Base-by-base conservation (phyloP, 2,113 vertebrate genomes). In the Gasterosteus aculeatus region DNA sequence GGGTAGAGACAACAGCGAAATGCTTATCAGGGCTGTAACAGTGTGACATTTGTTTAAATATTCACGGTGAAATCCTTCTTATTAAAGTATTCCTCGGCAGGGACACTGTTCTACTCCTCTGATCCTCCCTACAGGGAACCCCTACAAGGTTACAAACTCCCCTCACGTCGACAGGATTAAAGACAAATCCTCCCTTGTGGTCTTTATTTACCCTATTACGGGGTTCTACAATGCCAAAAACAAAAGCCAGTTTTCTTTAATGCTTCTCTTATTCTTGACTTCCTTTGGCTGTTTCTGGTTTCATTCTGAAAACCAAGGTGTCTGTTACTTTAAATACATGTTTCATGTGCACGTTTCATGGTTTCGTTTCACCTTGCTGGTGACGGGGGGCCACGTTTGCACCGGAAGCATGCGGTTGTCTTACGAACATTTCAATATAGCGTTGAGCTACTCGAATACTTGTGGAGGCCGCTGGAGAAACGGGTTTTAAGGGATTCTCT, bases 181-280 rank as follows among this genome's bases (percentile, higher is more conserved):
- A 4, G 39, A 49, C 46, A 54, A 33, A 66, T 12, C 44, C 19
- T 33, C 68, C 42, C 53, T n/a, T 29, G 10, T 11, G 58, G 26
- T 69, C 38, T 53, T 67, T 46, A 49, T 79, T 31, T 78, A 70
- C 80, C 83, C 71, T 83, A 77, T 70, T 63, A 35, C 71, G 31
- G 6, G 19, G 61, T 76, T 31, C 77, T 74, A 64, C 78, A 64
- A 78, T 12, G 5, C 73, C 67, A 61, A 53, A 35, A 59, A 49
- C 12, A 31, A 14, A 56, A 72, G 62, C 35, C 75, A 74, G 29
- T 77, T 64, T 56, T 38, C 57, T 46, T 68, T 14, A 10, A 64
- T 78, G 38, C 41, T 26, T 5, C 35, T 38, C n/a, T 63, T 41
- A 47, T 53, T 73, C 29, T 16, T 54, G 51, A 35, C 56, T n/a